phyloP scores from a whole-genome alignment of 2,113 vertebrate genomes.

The Catharus bicknelli region DNA sequence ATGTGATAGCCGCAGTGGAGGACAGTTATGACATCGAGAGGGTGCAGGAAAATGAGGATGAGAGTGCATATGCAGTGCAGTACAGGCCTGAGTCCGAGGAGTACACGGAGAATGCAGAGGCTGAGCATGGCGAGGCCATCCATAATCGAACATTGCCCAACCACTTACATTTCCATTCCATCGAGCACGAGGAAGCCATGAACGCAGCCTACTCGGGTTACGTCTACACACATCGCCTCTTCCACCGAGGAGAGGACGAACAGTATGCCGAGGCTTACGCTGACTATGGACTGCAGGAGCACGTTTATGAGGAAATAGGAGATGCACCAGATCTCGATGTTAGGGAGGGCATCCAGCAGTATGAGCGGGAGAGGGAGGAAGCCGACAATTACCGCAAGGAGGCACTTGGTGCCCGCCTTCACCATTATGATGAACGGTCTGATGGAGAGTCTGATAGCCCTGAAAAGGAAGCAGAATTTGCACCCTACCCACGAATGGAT shows the following conservation, averaged over 20 bases:
- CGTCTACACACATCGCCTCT: conserved; percentile 84
- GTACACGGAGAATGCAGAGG: conserved; percentile 89
- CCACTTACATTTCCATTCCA: conserved; percentile 79
- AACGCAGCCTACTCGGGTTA: conserved; percentile 89
- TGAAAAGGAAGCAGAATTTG: conserved; percentile 95
- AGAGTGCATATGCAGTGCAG: conserved; percentile 78
- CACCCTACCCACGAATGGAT: conserved; percentile 89
- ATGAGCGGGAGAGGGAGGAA: conserved; percentile 79
- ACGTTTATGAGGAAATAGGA: conserved; percentile 95
- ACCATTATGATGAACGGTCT: conserved; percentile 93
- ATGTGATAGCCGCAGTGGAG: conserved; percentile 80
- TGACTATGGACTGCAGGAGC: conserved; percentile 88
- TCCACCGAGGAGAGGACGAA: conserved; percentile 78
- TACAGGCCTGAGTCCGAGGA: conserved; percentile 89
- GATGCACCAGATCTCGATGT: conserved; percentile 77
- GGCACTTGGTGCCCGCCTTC: conserved; percentile 90
- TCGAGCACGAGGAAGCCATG: conserved; percentile 81
- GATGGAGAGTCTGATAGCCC: conserved; percentile 96
- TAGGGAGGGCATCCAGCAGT: conserved; percentile 78
- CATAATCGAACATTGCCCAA: conserved; percentile 74
- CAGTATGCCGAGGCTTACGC: conserved; percentile 90
- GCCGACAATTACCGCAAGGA: conserved; percentile 85
- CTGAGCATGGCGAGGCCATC: conserved; percentile 83
- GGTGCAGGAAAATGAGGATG: conserved; percentile 80
- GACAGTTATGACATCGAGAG: conserved; percentile 71